Evolutionary conservation across 2,113 vertebrate genomes (phyloP).

Genomic region (Himantopus leucocephalus): DNA sequence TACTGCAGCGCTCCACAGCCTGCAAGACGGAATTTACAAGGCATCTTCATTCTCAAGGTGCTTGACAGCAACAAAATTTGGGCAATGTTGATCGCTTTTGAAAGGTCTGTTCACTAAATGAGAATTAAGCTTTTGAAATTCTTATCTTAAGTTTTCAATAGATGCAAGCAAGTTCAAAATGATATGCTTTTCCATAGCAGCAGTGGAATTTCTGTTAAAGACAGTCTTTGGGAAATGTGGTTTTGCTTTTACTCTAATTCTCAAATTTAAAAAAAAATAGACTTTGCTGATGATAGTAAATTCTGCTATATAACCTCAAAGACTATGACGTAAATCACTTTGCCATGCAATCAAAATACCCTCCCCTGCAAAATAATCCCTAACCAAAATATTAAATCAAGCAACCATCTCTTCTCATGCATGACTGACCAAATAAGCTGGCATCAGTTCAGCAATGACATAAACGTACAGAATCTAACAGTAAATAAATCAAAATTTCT

Average conservation of each 20-base stretch:
- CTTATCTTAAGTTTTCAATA: not conserved
- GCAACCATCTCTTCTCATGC: not conserved
- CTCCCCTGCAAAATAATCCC: not conserved
- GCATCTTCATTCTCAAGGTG: not conserved
- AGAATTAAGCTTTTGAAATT: not conserved
- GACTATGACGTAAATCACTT: not conserved
- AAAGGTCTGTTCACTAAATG: not conserved
- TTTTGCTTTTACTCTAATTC: not conserved
- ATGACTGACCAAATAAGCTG: not conserved
- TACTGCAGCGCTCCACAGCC: not conserved
- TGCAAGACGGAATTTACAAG: not conserved
- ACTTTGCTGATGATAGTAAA: not conserved
- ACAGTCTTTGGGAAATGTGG: not conserved
- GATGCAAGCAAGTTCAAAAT: not conserved
- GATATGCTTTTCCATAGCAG: not conserved
- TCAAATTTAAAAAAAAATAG: not conserved
- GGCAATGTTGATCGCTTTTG: not conserved
- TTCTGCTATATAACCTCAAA: not conserved
- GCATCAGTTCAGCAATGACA: not conserved
- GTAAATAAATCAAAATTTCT: not conserved
- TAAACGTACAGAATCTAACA: not conserved
- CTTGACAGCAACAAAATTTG: not conserved
- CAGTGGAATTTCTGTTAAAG: not conserved
- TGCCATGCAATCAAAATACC: not conserved
- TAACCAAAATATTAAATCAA: constrained; percentile 20